Evolutionary conservation across 1,140 invertebrate species (phyloP).

Genomic region (Propsilocerus akamusi): DNA sequence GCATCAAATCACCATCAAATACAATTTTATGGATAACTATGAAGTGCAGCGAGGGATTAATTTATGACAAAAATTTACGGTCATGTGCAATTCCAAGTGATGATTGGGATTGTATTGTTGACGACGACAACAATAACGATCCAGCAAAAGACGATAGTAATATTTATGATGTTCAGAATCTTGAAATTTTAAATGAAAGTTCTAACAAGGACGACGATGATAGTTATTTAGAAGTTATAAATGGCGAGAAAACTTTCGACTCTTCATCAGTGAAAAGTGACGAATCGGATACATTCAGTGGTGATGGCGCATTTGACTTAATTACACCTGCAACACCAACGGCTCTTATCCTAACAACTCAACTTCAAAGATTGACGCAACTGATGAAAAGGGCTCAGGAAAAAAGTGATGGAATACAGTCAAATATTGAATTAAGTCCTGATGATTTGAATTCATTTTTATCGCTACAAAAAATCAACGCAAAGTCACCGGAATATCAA

Average conservation of each 20-base stretch:
- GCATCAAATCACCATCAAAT: slow-evolving; percentile 25
- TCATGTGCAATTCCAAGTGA: slow-evolving; percentile 28
- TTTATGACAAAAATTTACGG: slow-evolving; percentile 27
- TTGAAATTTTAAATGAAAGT: neutral
- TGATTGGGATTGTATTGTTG: slow-evolving; percentile 21
- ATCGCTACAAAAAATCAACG: slow-evolving; percentile 21
- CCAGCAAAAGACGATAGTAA: slow-evolving; percentile 1
- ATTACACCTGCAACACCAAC: slow-evolving; percentile 5
- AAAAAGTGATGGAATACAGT: slow-evolving; percentile 8
- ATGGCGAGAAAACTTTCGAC: neutral
- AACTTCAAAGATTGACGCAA: slow-evolving; percentile 20
- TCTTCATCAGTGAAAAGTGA: neutral
- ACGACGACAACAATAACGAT: neutral
- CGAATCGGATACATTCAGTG: neutral
- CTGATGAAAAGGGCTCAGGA: slow-evolving; percentile 22
- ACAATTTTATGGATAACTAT: slow-evolving; percentile 28
- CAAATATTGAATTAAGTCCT: slow-evolving; percentile 17
- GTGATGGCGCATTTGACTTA: neutral
- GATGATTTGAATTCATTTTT: slow-evolving; percentile 23
- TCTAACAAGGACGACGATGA: neutral
- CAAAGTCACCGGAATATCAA: slow-evolving; percentile 10
- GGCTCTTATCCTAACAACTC: slow-evolving; percentile 18
- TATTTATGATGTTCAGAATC: slow-evolving; percentile 5
- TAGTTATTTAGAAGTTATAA: neutral
- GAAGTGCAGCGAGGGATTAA: slow-evolving; percentile 27